Conservation (phyloP, 2,797 vertebrate species). For the Syncerus caffer region DNA sequence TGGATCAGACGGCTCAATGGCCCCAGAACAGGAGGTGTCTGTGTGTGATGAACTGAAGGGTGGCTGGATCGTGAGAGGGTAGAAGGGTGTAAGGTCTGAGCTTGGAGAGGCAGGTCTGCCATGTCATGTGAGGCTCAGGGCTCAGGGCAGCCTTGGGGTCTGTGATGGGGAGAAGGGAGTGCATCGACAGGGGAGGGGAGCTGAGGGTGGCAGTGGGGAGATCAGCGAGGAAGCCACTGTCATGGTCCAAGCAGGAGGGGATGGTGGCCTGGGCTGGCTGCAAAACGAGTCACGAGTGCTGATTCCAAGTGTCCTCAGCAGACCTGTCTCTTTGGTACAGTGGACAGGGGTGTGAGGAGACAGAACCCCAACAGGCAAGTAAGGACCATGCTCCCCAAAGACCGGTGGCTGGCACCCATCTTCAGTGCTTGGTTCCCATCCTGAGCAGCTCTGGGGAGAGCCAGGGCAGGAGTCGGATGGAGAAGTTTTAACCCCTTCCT, state of each 20-base stretch:
- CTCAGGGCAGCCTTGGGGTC: not conserved
- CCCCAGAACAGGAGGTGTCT: not conserved
- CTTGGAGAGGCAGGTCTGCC: not conserved
- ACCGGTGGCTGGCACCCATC: not conserved
- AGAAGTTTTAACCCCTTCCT: not conserved
- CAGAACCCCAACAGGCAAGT: not conserved
- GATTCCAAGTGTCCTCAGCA: not conserved
- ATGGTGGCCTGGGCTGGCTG: not conserved
- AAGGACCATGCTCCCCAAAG: not conserved
- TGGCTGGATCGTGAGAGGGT: not conserved
- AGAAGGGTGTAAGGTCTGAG: not conserved
- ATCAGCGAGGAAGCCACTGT: not conserved
- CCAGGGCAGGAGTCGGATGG: not conserved
- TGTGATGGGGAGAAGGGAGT: not conserved
- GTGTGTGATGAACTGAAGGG: not conserved
- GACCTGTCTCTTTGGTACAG: not conserved
- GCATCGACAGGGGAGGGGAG: fast-evolving
- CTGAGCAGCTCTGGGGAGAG: not conserved
- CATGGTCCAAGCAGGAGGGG: not conserved
- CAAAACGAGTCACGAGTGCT: not conserved
- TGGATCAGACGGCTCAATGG: not conserved
- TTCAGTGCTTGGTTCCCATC: not conserved
- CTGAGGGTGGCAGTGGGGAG: not conserved
- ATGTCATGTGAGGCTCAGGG: not conserved
- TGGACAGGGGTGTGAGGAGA: not conserved